Conservation (phyloP, 2,888 invertebrate genomes). For the Dioctria rufipes region DNA sequence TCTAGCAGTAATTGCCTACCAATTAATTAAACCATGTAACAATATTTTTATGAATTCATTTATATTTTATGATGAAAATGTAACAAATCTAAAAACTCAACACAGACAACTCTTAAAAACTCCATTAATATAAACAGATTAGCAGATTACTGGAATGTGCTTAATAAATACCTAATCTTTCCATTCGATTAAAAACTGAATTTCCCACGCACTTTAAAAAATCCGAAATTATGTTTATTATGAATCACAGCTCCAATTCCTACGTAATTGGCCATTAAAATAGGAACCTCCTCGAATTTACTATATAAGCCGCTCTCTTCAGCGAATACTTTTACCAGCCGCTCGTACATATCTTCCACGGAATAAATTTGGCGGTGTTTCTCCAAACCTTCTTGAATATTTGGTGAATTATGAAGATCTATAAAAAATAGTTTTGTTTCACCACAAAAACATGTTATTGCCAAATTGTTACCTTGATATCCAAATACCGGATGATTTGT, state of each 20-base stretch:
- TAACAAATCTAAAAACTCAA: no score
- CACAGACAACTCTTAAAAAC: no score
- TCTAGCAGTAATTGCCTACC: no score
- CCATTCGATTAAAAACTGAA: conserved; percentile 79
- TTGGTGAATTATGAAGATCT: conserved; percentile 58
- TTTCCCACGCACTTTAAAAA: conserved; percentile 89
- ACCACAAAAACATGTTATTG: neutral
- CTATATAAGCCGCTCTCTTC: conserved; percentile 58
- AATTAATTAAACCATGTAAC: no score
- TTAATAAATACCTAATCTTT: no score
- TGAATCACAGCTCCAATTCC: conserved; percentile 85
- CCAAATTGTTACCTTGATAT: conserved; percentile 76
- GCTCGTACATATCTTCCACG: conserved; percentile 64
- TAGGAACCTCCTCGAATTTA: conserved; percentile 75
- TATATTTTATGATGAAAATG: no score
- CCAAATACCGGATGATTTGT: conserved; percentile 85
- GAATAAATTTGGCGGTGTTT: conserved; percentile 60
- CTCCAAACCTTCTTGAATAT: conserved; percentile 59
- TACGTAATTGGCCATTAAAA: conserved; percentile 85
- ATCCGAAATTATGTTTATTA: conserved; percentile 87
- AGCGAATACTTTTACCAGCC: conserved; percentile 63
- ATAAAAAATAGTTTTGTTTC: conserved; percentile 13
- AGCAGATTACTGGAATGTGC: no score
- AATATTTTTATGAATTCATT: no score
- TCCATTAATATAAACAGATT: no score